Conservation (phyloP, 2,113 vertebrate genomes). For the Spheniscus mendiculus region DNA sequence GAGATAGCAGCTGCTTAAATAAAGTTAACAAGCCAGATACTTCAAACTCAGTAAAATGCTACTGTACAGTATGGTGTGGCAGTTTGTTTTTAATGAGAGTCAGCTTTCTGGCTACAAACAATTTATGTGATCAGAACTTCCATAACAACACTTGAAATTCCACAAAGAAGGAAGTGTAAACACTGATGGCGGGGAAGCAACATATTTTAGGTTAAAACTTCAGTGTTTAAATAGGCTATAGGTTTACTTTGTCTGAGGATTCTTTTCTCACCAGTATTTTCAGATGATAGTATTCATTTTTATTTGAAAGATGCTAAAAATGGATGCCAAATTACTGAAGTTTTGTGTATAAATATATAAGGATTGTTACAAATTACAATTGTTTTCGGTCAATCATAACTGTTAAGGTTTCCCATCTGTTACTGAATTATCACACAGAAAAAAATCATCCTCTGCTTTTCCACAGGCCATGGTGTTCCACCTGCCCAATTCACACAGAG, state of each 20-base stretch:
- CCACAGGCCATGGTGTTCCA: neutral
- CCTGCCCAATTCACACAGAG: neutral
- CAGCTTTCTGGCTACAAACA: conserved; percentile 41
- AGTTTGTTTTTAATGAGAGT: conserved; percentile 63
- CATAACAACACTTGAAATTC: conserved; percentile 49
- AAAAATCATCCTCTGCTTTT: neutral
- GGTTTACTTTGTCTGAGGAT: neutral
- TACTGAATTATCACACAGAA: neutral
- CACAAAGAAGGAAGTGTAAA: neutral
- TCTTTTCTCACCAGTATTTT: neutral
- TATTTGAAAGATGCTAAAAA: neutral
- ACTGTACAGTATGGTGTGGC: conserved; percentile 21
- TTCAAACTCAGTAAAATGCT: conserved; percentile 63
- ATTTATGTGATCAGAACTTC: conserved; percentile 25
- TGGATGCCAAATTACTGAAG: neutral
- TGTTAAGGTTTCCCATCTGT: neutral
- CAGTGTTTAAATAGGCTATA: neutral
- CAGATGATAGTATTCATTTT: neutral
- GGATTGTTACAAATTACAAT: neutral
- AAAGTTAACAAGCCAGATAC: conserved; percentile 63
- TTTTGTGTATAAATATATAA: neutral
- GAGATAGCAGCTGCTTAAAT: conserved; percentile 58
- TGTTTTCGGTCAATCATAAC: neutral
- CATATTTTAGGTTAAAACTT: neutral
- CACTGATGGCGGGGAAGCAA: neutral